Percentiles rank a stretch among this genome's conserved stretches.
These are phyloP conservation scores for Drosophila kikkawai DNA, from an alignment of 1,140 invertebrate species.

Conservation along the genomic window DNA sequence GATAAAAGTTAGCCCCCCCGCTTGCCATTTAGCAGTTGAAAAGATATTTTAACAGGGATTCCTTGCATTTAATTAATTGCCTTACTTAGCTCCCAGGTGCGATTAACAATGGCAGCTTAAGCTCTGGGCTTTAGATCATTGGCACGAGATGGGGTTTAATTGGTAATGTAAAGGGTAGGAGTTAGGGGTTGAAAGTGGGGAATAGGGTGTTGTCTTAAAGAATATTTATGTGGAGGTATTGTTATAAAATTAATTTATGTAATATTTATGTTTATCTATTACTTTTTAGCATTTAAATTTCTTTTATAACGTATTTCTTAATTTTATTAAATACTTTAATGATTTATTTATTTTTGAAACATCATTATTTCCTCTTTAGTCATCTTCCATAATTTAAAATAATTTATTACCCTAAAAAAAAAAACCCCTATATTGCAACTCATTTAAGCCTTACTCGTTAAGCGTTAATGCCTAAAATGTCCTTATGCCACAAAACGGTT, in stretches of 20 bases:
- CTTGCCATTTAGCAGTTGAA: slow-evolving; percentile 52
- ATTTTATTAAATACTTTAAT: background rate
- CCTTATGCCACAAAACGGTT: slow-evolving; percentile 21
- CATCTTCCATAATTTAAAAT: background rate
- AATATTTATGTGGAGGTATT: background rate
- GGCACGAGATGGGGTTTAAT: background rate
- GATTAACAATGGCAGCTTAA: slow-evolving; percentile 29
- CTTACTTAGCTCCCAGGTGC: slow-evolving; percentile 27
- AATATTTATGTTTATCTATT: background rate
- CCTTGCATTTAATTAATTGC: slow-evolving; percentile 63
- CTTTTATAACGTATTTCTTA: background rate
- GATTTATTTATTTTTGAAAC: background rate
- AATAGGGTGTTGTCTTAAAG: too few species aligned
- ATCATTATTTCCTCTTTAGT: background rate
- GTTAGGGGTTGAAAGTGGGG: background rate
- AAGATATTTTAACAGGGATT: slow-evolving; percentile 71
- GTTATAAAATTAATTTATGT: background rate
- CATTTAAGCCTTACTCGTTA: slow-evolving; percentile 21
- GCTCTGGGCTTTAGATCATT: slow-evolving; percentile 5
- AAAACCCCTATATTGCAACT: background rate
- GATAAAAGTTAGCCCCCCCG: slow-evolving; percentile 32
- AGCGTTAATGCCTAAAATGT: slow-evolving; percentile 14
- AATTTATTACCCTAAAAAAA: background rate
- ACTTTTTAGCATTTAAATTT: background rate
- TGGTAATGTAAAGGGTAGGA: background rate